Conservation (phyloP, 2,888 invertebrate species). For the Phyllotreta striolata region DNA sequence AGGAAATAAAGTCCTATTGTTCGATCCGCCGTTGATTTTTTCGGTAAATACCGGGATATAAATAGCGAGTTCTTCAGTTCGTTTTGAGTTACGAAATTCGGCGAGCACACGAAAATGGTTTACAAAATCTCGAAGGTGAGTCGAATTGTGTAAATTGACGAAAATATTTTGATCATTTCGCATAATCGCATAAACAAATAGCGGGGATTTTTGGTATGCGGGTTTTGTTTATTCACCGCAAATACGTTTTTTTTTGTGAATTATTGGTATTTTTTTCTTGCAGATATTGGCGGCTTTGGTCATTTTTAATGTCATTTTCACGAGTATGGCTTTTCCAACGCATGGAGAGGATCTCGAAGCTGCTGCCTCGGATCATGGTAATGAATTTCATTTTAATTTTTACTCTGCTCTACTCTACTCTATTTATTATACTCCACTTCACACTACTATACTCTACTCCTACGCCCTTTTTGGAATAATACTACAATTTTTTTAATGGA, state of each 20-base stretch:
- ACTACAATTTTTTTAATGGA: too few species aligned
- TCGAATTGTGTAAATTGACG: neutral
- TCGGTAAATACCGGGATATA: neutral
- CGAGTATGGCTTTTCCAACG: neutral
- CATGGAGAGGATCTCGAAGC: neutral
- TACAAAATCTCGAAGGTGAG: neutral
- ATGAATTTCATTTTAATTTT: neutral
- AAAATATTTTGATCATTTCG: neutral
- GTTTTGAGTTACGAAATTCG: neutral
- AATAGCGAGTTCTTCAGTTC: neutral
- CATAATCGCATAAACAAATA: too few species aligned
- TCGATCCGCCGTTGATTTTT: neutral
- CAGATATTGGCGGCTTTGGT: neutral
- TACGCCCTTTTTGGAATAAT: too few species aligned
- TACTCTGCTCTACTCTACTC: too few species aligned
- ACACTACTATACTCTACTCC: too few species aligned
- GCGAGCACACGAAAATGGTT: constrained; percentile 1
- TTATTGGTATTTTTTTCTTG: neutral
- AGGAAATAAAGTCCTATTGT: neutral
- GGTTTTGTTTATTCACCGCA: neutral
- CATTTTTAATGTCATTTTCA: neutral
- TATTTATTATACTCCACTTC: too few species aligned
- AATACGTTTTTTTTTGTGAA: neutral
- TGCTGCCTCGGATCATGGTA: neutral
- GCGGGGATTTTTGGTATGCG: too few species aligned